Evolutionary conservation across 37 sponge, comb jelly and placozoan genomes (phyloP).

Genomic region (Bolinopsis microptera): DNA sequence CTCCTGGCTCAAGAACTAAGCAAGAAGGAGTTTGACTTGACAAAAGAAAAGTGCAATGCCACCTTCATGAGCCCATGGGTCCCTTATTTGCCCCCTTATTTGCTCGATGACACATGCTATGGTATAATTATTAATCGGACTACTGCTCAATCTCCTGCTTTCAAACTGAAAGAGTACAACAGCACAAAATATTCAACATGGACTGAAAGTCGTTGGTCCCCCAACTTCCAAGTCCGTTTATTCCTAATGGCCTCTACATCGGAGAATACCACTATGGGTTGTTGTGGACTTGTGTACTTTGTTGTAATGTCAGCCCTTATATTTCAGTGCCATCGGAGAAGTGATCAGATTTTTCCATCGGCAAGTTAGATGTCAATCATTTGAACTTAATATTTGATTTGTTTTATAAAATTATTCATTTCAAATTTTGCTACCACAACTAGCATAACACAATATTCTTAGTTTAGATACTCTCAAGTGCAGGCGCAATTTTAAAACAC

Average conservation of each 20-base stretch:
- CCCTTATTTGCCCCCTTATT: too few species aligned
- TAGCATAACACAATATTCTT: too few species aligned
- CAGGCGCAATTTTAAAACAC: too few species aligned
- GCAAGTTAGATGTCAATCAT: not conserved
- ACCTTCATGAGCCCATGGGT: not conserved
- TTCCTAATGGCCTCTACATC: not conserved
- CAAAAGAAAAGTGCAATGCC: slow-evolving; percentile 4
- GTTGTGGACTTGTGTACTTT: slow-evolving; percentile 33
- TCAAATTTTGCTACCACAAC: too few species aligned
- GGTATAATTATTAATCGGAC: not conserved
- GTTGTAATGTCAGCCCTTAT: not conserved
- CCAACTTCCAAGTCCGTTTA: not conserved
- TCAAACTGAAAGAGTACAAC: not conserved
- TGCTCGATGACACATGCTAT: not conserved
- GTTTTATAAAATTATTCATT: too few species aligned
- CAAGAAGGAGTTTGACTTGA: not conserved
- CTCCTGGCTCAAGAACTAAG: not conserved
- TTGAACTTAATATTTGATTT: too few species aligned
- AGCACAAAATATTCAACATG: slow-evolving; percentile 32
- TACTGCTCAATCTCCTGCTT: slow-evolving; percentile 38
- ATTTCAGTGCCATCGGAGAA: not conserved
- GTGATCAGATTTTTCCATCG: slow-evolving; percentile 23
- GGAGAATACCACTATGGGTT: not conserved
- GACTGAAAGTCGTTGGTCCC: slow-evolving; percentile 47
- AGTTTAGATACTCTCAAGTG: too few species aligned